These are phyloP conservation scores for Tachina lurida DNA, from an alignment of 2,888 invertebrate genomes.

Conservation along the genomic window DNA sequence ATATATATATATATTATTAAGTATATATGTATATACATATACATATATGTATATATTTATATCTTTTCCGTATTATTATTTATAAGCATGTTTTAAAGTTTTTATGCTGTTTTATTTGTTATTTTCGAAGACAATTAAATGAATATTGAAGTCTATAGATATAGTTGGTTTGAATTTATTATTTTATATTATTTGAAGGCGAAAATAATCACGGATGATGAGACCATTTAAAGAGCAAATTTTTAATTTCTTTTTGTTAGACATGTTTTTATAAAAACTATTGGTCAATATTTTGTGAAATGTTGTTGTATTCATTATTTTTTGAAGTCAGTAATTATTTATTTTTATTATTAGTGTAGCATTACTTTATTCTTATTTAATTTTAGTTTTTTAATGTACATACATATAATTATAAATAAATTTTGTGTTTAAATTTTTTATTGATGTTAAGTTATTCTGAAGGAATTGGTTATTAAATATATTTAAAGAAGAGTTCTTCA, in stretches of 20 bases:
- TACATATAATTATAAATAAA: conserved; percentile 52
- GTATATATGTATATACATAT: conserved; percentile 35
- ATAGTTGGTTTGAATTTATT: conserved; percentile 73
- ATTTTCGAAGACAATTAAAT: conserved; percentile 42
- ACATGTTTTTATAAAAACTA: conserved; percentile 40
- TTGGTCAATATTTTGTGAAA: conserved; percentile 53
- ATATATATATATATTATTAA: conserved; percentile 6
- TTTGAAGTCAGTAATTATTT: conserved; percentile 66
- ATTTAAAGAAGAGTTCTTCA: background rate
- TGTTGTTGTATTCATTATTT: conserved; percentile 3
- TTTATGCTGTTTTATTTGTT: conserved; percentile 27
- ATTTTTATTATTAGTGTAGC: conserved; percentile 36
- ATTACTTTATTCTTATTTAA: conserved; percentile 37
- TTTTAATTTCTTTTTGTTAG: conserved; percentile 55
- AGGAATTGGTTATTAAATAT: background rate
- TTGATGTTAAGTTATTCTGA: background rate
- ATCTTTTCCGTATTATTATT: conserved; percentile 29
- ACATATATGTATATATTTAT: conserved; percentile 33
- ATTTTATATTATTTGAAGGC: conserved; percentile 74
- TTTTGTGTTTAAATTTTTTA: conserved; percentile 10
- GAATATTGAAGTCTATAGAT: conserved; percentile 53
- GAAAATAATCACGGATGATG: conserved; percentile 83
- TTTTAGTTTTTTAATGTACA: conserved; percentile 49
- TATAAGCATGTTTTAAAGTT: conserved; percentile 49
- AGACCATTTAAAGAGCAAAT: conserved; percentile 81